A percentile compares a stretch with the other conserved stretches of the same genome.
Evolutionary conservation across 1,140 invertebrate genomes (phyloP).

Genomic region (Trichonephila clavipes): DNA sequence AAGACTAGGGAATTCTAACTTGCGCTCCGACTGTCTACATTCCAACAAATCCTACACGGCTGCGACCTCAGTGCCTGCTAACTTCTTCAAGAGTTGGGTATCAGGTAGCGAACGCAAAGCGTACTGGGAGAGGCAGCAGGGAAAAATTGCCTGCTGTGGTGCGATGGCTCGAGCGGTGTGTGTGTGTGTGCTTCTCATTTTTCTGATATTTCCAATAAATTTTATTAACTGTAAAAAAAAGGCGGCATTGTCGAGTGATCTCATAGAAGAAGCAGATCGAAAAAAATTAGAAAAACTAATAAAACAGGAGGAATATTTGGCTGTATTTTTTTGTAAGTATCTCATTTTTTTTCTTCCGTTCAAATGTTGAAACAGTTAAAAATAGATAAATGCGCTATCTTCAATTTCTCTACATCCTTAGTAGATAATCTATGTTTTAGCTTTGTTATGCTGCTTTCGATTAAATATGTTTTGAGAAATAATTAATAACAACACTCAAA

Average conservation of each 20-base stretch:
- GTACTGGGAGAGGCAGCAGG: slow-evolving; percentile 13
- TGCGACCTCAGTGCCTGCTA: not conserved
- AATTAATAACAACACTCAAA: too few relatives aligned
- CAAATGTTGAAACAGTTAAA: too few relatives aligned
- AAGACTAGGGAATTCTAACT: slow-evolving; percentile 15
- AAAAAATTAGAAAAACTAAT: slow-evolving; percentile 93
- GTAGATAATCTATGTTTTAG: too few relatives aligned
- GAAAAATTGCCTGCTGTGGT: not conserved
- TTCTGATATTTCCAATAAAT: slow-evolving; percentile 24
- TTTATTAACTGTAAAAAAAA: slow-evolving; percentile 45
- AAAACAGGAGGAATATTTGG: slow-evolving; percentile 94
- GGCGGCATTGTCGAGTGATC: slow-evolving; percentile 81
- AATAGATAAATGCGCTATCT: too few relatives aligned
- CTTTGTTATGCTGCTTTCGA: too few relatives aligned
- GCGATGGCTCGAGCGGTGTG: slow-evolving; percentile 57
- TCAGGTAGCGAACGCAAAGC: slow-evolving; percentile 47
- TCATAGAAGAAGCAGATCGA: slow-evolving; percentile 94
- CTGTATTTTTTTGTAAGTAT: slow-evolving; percentile 97
- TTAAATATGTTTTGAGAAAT: too few relatives aligned
- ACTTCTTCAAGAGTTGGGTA: slow-evolving; percentile 35
- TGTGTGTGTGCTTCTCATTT: slow-evolving; percentile 15
- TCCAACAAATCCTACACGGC: not conserved
- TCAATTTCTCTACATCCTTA: too few relatives aligned
- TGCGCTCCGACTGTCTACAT: slow-evolving; percentile 28
- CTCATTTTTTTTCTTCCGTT: not conserved